These are phyloP conservation scores for Rapana venosa DNA, from an alignment of 2,888 invertebrate species.

Conservation along the genomic window DNA sequence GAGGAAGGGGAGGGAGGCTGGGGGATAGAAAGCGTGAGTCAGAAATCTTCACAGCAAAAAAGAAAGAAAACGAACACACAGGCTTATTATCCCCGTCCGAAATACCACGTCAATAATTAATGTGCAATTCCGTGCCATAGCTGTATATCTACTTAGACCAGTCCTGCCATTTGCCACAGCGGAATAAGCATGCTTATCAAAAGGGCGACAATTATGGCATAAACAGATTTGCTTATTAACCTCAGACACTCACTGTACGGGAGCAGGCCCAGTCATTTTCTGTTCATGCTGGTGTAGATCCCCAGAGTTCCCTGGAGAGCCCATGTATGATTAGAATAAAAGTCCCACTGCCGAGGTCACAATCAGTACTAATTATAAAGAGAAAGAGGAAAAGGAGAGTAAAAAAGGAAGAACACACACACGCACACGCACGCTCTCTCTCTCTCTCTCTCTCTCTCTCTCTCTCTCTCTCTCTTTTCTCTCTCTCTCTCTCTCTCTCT, in stretches of 20 bases:
- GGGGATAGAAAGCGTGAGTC: too few relatives aligned
- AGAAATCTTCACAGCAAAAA: not conserved
- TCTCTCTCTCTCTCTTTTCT: too few relatives aligned
- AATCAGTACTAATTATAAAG: too few relatives aligned
- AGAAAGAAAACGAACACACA: too few relatives aligned
- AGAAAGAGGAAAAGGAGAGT: not conserved
- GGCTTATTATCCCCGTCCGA: not conserved
- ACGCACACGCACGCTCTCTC: too few relatives aligned
- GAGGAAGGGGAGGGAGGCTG: not conserved
- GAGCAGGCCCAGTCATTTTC: not conserved
- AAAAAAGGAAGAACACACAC: not conserved
- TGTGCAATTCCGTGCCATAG: not conserved
- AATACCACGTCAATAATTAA: slow-evolving; percentile 14
- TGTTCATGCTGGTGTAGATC: not conserved
- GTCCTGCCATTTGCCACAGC: not conserved
- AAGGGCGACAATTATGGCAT: slow-evolving; percentile 2
- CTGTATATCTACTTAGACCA: not conserved
- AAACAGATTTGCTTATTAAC: slow-evolving; percentile 13
- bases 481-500: too few relatives aligned
- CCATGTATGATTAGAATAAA: not conserved
- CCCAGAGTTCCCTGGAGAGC: not conserved
- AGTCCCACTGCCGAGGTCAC: too few relatives aligned
- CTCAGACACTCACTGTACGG: not conserved
- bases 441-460: too few relatives aligned
- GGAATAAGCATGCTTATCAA: not conserved